Evolutionary conservation across 2,113 vertebrate species (phyloP).

Genomic region (Calonectris borealis): DNA sequence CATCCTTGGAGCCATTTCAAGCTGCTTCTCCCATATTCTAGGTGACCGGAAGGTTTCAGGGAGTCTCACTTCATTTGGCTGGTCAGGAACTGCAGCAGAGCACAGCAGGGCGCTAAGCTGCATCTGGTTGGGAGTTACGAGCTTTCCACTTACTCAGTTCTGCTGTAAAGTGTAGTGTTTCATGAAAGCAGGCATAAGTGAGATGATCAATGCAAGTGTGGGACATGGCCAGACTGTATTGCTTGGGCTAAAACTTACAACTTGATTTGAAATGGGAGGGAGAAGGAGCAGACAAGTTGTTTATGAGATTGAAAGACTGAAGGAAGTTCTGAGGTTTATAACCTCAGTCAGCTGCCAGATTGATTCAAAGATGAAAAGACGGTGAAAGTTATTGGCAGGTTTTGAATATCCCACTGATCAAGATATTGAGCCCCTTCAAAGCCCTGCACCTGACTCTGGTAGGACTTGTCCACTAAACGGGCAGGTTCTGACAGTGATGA

Average conservation of each 20-base stretch:
- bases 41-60: not conserved
- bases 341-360: not conserved
- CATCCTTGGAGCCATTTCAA: not conserved
- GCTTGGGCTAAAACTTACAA: not conserved
- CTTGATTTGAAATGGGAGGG: not conserved
- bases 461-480: not conserved
- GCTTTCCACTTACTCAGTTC: not conserved
- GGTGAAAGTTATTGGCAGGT: not conserved
- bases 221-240: not conserved
- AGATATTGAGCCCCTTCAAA: not conserved
- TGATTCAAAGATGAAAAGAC: not conserved
- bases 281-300: not conserved
- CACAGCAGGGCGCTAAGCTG: not conserved
- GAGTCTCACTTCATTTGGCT: not conserved
- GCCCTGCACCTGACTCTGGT: not conserved
- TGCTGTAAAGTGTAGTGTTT: not conserved
- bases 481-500: not conserved
- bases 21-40: not conserved
- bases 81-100: not conserved
- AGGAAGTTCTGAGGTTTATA: not conserved
- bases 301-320: not conserved
- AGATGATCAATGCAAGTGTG: not conserved
- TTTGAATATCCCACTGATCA: not conserved
- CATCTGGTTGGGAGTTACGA: not conserved
- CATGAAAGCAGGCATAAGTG: not conserved